Conservation (phyloP, 1,140 invertebrate genomes). For the Ectropis grisescens region DNA sequence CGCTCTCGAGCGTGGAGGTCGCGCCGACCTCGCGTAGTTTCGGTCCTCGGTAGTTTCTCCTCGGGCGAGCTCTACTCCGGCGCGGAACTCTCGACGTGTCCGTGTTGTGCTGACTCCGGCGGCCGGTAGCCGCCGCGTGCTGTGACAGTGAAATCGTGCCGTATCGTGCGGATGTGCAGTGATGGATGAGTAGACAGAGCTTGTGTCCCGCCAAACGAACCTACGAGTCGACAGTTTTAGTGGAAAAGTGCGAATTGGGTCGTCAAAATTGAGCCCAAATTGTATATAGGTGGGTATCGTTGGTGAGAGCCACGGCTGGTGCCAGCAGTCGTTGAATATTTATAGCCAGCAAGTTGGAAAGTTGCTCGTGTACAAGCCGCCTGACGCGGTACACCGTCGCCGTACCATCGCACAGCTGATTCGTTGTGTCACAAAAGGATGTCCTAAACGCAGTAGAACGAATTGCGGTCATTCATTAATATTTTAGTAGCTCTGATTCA, state of each 20-base stretch:
- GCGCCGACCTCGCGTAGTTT: conserved; percentile 42
- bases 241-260: conserved; percentile 44
- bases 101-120: conserved; percentile 36
- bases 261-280: conserved; percentile 69
- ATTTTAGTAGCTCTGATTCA: conserved; percentile 16
- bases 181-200: conserved; percentile 62
- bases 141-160: conserved; percentile 65
- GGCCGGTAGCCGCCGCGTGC: conserved; percentile 37
- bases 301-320: conserved; percentile 32
- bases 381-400: conserved; percentile 15
- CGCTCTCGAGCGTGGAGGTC: conserved; percentile 56
- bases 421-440: conserved; percentile 29
- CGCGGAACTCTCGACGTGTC: conserved; percentile 19
- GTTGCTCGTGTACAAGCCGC: conserved; percentile 26
- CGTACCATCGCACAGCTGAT: conserved; percentile 47
- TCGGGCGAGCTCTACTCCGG: conserved; percentile 16
- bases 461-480: conserved; percentile 22
- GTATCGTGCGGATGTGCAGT: conserved; percentile 65
- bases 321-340: conserved; percentile 54
- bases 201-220: conserved; percentile 34
- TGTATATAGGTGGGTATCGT: conserved; percentile 62
- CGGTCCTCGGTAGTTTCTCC: conserved; percentile 39
- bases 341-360: conserved; percentile 58
- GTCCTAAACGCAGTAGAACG: conserved; percentile 19
- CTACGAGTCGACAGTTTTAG: conserved; percentile 34